Base-by-base conservation (phyloP, 2,797 vertebrate genomes). In the Podarcis lilfordi region DNA sequence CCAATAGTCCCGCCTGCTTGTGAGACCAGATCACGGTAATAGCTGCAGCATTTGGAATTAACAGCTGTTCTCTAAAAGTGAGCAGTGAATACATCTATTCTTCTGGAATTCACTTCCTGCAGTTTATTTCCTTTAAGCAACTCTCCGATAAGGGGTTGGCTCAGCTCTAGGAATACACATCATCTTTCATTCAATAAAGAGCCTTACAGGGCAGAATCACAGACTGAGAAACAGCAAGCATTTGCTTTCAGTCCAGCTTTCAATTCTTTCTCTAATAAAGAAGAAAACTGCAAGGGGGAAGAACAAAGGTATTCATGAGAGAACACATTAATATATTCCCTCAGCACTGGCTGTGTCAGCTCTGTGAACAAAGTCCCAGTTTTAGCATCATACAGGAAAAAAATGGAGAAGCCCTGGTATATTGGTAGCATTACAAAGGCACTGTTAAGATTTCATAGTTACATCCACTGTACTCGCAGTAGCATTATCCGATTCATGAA, bases 381-480 rank as follows among this genome's bases (percentile, higher is more conserved):
- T 85, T 2, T 23, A 66, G 72, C 79, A 82, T 82, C 90, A 77
- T 5, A 64, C 84, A 5, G 35, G 80, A 74, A 77, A 85, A 93
- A 89, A 82, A 25, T 50, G 13, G 32, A 72, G 59, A 90, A 88
- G 9, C 23, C 43, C 87, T 92, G 94, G 89, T 87, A 89, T 89
- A 91, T n/a, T 84, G 4, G 72, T 85, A 93, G 89, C 80, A 91
- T 72, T 86, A 80, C 15, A 80, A 91, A 95, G 90, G 50, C 86
- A 86, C 68, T 61, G 64, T 55, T 91, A 94, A 91, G 17, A 40
- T 17, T 64, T 75, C 55, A 82, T 25, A 82, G 29, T 32, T 61
- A 59, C 5, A 74, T 43, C 76, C 43, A 78, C 29, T 17, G 13
- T 50, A 50, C 23, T 21, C 4, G 32, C 77, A 68, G 5, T 29